A percentile compares a stretch with the other conserved stretches of the same genome.
These are phyloP conservation scores for Vulpes vulpes DNA, from an alignment of 2,113 vertebrate genomes.

Conservation along the genomic window DNA sequence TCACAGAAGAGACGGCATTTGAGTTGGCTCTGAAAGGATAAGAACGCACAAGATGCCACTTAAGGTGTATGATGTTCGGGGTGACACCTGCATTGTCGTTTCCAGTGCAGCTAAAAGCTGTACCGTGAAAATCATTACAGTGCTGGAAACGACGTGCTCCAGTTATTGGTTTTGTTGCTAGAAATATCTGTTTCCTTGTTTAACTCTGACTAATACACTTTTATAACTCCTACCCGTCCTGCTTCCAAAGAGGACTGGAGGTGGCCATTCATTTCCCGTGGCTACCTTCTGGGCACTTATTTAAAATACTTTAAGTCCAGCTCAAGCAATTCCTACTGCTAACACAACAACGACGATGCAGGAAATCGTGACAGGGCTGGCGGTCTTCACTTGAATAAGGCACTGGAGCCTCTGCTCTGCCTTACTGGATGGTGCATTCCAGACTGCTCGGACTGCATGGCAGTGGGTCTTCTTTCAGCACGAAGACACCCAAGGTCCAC, in stretches of 20 bases:
- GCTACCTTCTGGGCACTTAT: background rate
- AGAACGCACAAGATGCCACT: background rate
- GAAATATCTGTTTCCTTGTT: background rate
- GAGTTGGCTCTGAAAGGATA: constrained; percentile 18
- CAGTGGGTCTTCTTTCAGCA: background rate
- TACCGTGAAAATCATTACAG: background rate
- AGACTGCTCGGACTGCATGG: background rate
- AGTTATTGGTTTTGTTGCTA: background rate
- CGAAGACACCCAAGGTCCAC: background rate
- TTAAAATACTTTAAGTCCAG: background rate
- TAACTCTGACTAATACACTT: background rate
- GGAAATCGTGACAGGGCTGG: background rate
- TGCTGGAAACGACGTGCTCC: background rate
- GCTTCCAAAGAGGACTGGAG: background rate
- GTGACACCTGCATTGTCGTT: background rate
- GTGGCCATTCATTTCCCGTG: background rate
- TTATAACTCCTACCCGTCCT: background rate
- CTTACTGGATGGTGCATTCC: background rate
- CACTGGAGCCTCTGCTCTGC: background rate
- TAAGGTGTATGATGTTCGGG: background rate
- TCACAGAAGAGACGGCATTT: constrained; percentile 28
- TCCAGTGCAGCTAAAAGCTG: background rate
- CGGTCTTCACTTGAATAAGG: background rate
- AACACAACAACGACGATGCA: background rate
- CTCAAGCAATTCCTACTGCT: background rate